A percentile compares a stretch with the other conserved stretches of the same genome.
Evolutionary conservation across 35 echinoderm and acorn worm genomes (phyloP).

Genomic region (Lytechinus variegatus): DNA sequence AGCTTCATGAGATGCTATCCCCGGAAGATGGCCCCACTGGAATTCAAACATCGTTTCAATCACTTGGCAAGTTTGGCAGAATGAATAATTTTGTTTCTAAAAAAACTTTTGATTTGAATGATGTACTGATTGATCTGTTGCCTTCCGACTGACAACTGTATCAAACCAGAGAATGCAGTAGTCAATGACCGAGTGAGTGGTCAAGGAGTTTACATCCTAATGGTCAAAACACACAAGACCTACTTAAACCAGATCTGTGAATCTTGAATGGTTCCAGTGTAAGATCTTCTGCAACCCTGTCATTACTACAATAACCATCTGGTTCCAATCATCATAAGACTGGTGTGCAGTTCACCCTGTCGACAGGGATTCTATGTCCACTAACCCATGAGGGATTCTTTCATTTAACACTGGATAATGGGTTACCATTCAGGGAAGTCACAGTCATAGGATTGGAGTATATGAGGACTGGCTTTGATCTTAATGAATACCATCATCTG

Average conservation of each 20-base stretch:
- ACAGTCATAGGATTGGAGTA: background rate
- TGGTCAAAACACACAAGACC: background rate
- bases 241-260: background rate
- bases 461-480: background rate
- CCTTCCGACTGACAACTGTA: too few relatives aligned
- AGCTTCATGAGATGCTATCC: too few relatives aligned
- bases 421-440: background rate
- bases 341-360: background rate
- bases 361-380: background rate
- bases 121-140: too few relatives aligned
- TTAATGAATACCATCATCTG: conserved; percentile 1
- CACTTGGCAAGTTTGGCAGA: background rate
- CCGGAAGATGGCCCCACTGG: background rate
- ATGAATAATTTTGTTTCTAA: too few relatives aligned
- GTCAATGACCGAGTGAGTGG: too few relatives aligned
- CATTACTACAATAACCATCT: background rate
- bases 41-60: background rate
- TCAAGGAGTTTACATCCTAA: background rate
- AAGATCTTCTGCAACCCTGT: background rate
- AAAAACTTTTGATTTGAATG: too few relatives aligned
- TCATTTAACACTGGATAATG: background rate
- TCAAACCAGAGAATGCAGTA: too few relatives aligned
- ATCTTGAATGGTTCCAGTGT: background rate
- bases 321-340: background rate
- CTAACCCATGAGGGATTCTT: background rate